These are phyloP conservation scores for Porites australiensis DNA, from an alignment of 64 coral and sea anemone genomes.

Conservation along the genomic window DNA sequence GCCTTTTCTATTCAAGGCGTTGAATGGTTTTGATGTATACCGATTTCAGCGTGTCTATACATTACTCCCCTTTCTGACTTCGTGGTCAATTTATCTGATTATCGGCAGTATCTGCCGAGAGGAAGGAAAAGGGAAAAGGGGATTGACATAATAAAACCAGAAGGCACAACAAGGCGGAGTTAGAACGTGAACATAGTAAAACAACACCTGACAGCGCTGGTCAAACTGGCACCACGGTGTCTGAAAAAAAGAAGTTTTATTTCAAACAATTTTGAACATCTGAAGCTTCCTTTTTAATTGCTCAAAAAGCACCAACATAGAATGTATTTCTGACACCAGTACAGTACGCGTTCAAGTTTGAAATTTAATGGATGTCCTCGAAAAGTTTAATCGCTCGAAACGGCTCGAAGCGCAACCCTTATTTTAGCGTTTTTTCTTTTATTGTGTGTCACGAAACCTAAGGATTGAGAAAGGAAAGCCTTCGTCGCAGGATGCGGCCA, in stretches of 20 bases:
- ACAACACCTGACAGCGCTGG: slow-evolving; percentile 77
- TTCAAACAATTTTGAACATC: slow-evolving; percentile 59
- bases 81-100: slow-evolving; percentile 48
- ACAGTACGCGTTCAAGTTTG: background rate
- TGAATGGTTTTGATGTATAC: slow-evolving; percentile 13
- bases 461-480: background rate
- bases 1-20: slow-evolving; percentile 47
- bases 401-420: background rate
- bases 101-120: slow-evolving; percentile 39
- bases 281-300: slow-evolving; percentile 25
- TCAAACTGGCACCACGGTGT: slow-evolving; percentile 76
- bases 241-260: slow-evolving; percentile 13
- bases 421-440: background rate
- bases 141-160: slow-evolving; percentile 31
- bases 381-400: background rate
- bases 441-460: background rate
- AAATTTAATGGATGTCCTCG: background rate
- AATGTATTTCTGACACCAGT: background rate
- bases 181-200: slow-evolving; percentile 70
- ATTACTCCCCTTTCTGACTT: background rate
- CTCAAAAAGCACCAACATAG: background rate
- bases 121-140: slow-evolving; percentile 36
- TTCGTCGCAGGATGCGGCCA: background rate
- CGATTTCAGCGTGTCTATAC: slow-evolving; percentile 6
- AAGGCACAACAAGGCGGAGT: slow-evolving; percentile 75